Evolutionary conservation across 2,113 vertebrate species (phyloP), one percentile per base, ranked within the genome.

Genomic region (Hippopotamus amphibius): DNA sequence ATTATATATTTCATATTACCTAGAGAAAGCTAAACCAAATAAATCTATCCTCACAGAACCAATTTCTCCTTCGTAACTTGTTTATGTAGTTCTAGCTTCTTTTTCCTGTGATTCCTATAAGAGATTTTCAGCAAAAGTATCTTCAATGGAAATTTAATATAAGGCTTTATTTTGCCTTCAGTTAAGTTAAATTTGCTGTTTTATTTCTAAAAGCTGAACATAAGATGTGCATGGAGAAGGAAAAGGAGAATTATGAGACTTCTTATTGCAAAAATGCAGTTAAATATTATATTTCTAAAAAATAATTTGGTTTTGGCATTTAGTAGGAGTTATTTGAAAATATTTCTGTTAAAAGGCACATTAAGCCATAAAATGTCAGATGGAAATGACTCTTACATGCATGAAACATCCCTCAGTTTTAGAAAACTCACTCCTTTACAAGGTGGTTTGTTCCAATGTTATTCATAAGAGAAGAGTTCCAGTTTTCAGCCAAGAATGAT

Each of bases 101-200:
- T 92, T 93, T 96, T 53, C 63, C 68, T 94, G 95, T 97, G 65
- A 91, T 90, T 92, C 91, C 43, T 93, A n/a, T 57, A 50, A 94
- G 63, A 92, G 19, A 8, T 66, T 96, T 93, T 93, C 68, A 95
- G 37, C 46, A 71, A 71, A 77, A 86, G 15, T 37, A 95, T 37
- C 74, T 95, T 95, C 77, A 86, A 69, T 77, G 43, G 46, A 98
- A 95, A 96, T 94, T 86, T 94, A 97, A 93, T 93, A 69, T 68
- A 48, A 90, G 26, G 6, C 19, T 43, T 96, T n/a, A 63, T 88
- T 94, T 97, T 96, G 84, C 91, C 81, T 94, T 90, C 48, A 93
- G 68, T 92, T 95, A 88, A 93, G 82, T 86, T 94, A 97, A 92
- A 96, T 95, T 71, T 97, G 76, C 88, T 94, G 30, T 72, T 90